Base-by-base conservation (phyloP, 2,888 invertebrate genomes). In the Harpagoxenus sublaevis region DNA sequence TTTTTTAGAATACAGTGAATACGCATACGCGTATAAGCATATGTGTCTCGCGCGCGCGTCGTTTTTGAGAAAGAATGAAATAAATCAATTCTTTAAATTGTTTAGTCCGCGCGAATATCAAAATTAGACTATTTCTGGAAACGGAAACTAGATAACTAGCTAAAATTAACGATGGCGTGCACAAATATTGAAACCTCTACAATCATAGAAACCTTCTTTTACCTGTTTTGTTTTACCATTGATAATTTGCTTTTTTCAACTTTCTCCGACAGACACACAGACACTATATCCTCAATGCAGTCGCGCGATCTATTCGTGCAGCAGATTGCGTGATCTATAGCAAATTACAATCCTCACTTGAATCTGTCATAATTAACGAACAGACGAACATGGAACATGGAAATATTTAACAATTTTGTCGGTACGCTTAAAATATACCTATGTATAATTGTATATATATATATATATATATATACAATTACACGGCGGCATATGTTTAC, bases 221-320 rank as follows among this genome's bases (percentile, higher is more conserved):
- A 10, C n/a, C 9, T 48, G 18, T 57, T 68, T 45, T 9, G 12
- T 57, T 77, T 48, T 35, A 42, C 6, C 31, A 39, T 12, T 15
- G 18, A 79, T 60, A 70, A 70, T 45, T 18, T 18, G 42, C 9
- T 77, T 31, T 57, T 45, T 60, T 35, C 23, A 45, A 5, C 57
- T 60, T 70, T 60, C 48, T 35, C 57, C 5, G 57, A 45, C 78
- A 48, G 10, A 45, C n/a, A 57, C 55, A 62, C 12, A 45, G 39
- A 53, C 39, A 65, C 39, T 28, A 45, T n/a, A 35, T 79, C 57
- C 78, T 57, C 70, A 8, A 48, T 79, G 57, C 48, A 68, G 60
- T 70, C 70, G 70, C 79, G 70, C 55, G 79, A 79, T 79, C 70
- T 60, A 70, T 79, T 79, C 57, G 28, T 39, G 48, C 68, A 39